Evolutionary conservation across 2,113 vertebrate species (phyloP), one percentile per base, ranked within the genome.

Genomic region (Clarias batrachus): DNA sequence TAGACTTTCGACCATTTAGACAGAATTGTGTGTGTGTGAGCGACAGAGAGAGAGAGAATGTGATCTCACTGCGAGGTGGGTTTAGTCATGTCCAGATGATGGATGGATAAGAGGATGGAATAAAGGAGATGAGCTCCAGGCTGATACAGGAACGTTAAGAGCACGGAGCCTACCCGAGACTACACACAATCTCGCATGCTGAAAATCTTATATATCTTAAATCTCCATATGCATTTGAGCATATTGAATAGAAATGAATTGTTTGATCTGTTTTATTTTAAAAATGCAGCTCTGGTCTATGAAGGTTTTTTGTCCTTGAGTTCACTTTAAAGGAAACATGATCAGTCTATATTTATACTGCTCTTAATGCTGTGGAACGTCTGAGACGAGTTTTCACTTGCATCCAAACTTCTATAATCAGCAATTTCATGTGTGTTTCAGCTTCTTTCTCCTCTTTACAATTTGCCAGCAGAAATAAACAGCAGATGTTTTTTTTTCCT

Each of bases 51-150:
- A 12, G 27, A 30, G 27, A 30, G 66, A 12, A 17, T 30, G 54
- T 30, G 77, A 62, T 33, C 84, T 17, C 71, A 81, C 85, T 60
- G 76, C 17, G 78, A 62, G 54, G 85, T 71, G 63, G 21, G 60
- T 86, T 59, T 41, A 62, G 14, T 73, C 56, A 86, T 86, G 33
- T 57, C 33, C 30, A n/a, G 66, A 81, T 86, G 77, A 86, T 81
- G 56, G 65, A 86, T 81, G 77, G 77, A 81, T 81, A 66, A 73
- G 48, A 70, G 27, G 56, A 52, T 62, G 65, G 56, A 37, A 80
- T 33, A 23, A 70, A 71, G 85, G 17, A 63, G 56, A 57, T 59
- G 52, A 59, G 56, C 23, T 54, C 33, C 14, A n/a, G 19, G 21
- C 21, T 48, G 77, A 57, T 73, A 56, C 13, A 37, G 27, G 41